phyloP scores from a whole-genome alignment of 2,113 vertebrate species.

The Alligator mississippiensis region DNA sequence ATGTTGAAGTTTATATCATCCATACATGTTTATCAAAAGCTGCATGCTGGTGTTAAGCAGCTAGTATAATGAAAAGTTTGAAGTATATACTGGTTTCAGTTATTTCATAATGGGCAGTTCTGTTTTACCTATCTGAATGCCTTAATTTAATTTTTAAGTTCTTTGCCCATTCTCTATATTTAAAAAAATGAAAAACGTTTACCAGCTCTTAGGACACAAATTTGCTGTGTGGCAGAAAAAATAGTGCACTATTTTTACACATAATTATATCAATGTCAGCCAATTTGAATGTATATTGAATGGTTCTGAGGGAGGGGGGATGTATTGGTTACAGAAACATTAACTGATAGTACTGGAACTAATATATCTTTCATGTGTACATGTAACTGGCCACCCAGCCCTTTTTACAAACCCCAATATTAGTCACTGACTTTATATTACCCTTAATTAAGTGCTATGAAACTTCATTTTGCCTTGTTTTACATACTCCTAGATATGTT shows the following conservation, averaged over 20 bases:
- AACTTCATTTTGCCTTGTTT: slow-evolving; percentile 81
- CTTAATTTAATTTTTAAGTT: slow-evolving; percentile 83
- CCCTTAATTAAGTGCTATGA: slow-evolving; percentile 81
- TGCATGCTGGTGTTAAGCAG: slow-evolving; percentile 78
- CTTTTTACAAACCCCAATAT: slow-evolving; percentile 67
- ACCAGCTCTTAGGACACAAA: slow-evolving; percentile 80
- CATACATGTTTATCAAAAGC: slow-evolving; percentile 59
- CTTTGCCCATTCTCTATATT: slow-evolving; percentile 78
- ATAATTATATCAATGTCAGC: slow-evolving; percentile 77
- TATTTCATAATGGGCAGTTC: slow-evolving; percentile 67
- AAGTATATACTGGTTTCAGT: slow-evolving; percentile 69
- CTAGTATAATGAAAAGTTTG: slow-evolving; percentile 53
- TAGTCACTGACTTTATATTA: slow-evolving; percentile 70
- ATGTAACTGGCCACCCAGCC: slow-evolving; percentile 59
- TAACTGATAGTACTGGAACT: slow-evolving; percentile 63
- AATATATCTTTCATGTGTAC: slow-evolving; percentile 57
- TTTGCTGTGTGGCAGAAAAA: slow-evolving; percentile 82
- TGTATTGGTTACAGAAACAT: slow-evolving; percentile 70
- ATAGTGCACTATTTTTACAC: slow-evolving; percentile 82
- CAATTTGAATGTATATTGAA: slow-evolving; percentile 85
- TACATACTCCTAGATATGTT: slow-evolving; percentile 71
- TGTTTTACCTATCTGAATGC: slow-evolving; percentile 78
- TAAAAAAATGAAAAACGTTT: slow-evolving; percentile 74
- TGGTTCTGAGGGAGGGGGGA: slow-evolving; percentile 66
- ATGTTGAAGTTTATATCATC: slow-evolving; percentile 66